Percentiles rank a stretch among this genome's conserved stretches.
phyloP scores from a whole-genome alignment of 2,888 invertebrate species.

The Rhagophthalmus giganteus region DNA sequence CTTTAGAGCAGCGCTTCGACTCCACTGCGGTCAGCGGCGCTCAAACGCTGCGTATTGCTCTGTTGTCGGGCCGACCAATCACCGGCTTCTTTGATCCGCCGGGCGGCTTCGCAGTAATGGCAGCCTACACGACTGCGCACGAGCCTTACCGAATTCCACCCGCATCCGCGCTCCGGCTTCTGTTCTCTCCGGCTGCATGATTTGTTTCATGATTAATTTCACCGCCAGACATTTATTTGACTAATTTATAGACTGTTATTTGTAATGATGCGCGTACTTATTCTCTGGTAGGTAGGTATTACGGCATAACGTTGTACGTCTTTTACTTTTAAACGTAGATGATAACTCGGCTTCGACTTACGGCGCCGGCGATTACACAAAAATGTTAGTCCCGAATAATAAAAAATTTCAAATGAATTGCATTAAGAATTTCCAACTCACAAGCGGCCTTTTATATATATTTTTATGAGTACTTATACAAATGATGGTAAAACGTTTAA shows the following conservation, averaged over 20 bases:
- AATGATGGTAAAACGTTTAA: no score
- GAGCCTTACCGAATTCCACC: constrained; percentile 47
- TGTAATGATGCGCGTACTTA: constrained; percentile 28
- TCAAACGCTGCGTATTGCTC: constrained; percentile 41
- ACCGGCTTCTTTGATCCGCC: constrained; percentile 52
- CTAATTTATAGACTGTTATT: constrained; percentile 50
- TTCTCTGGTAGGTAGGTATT: constrained; percentile 6
- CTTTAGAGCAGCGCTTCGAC: constrained; percentile 56
- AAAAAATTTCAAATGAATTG: background rate
- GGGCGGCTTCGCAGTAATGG: constrained; percentile 58
- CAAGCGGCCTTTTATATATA: no score
- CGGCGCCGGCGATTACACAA: no score
- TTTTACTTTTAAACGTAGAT: background rate
- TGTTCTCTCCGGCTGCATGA: constrained; percentile 39
- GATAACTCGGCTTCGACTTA: no score
- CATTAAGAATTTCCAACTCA: no score
- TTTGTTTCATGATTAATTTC: constrained; percentile 53
- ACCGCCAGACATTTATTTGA: constrained; percentile 52
- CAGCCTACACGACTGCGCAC: constrained; percentile 71
- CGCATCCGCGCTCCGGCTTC: constrained; percentile 30
- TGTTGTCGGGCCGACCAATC: constrained; percentile 56
- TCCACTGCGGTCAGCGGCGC: constrained; percentile 38
- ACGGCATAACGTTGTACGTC: constrained; percentile 3
- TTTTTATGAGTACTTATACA: no score
- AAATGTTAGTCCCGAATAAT: background rate